Conservation (phyloP, 2,113 vertebrate genomes). For the Hippolais icterina region DNA sequence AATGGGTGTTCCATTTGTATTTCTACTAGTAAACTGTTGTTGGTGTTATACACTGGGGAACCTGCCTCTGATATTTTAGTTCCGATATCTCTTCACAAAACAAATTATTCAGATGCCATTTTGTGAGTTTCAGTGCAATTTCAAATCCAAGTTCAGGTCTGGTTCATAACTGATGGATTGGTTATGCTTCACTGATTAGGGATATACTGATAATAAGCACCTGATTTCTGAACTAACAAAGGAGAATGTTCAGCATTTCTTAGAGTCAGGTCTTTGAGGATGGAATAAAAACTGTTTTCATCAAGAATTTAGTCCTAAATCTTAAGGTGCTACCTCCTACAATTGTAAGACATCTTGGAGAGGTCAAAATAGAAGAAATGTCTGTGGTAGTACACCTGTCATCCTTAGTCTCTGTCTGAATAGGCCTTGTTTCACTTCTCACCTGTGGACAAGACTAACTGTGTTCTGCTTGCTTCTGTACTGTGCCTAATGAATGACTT, state of each 20-base stretch:
- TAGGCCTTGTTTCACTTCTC: neutral
- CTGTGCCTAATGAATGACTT: neutral
- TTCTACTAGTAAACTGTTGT: neutral
- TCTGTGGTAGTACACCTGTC: neutral
- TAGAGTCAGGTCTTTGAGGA: neutral
- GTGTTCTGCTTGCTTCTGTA: neutral
- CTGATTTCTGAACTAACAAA: neutral
- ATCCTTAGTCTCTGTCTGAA: neutral
- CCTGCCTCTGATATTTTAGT: neutral
- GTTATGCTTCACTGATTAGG: neutral
- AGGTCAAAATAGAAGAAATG: neutral
- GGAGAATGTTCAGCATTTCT: neutral
- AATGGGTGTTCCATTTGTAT: neutral
- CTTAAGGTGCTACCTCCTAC: neutral
- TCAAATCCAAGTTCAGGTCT: neutral
- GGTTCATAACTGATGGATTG: neutral
- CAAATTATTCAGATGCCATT: neutral
- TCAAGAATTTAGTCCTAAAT: neutral
- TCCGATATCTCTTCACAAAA: neutral
- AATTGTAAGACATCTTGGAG: neutral
- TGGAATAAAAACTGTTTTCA: neutral
- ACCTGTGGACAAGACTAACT: neutral
- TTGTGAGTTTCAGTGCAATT: neutral
- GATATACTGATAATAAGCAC: neutral
- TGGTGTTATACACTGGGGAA: neutral